These are phyloP conservation scores for Coenonympha arcania DNA, from an alignment of 2,888 invertebrate species.

Conservation along the genomic window DNA sequence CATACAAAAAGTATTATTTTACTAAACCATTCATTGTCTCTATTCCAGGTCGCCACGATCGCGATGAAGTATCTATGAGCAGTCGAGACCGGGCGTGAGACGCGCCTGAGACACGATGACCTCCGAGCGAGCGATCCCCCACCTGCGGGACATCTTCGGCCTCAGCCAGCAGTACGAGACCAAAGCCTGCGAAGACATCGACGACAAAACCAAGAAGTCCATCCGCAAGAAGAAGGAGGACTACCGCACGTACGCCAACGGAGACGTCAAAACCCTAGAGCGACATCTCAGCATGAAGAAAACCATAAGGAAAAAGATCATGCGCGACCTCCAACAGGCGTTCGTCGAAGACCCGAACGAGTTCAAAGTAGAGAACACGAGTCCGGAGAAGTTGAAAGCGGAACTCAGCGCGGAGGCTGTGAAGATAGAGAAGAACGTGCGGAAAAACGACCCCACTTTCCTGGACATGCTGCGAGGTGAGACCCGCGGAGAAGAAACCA, in stretches of 20 bases:
- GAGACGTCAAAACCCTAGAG: conserved; percentile 82
- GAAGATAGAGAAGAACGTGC: conserved; percentile 75
- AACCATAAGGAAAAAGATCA: conserved; percentile 87
- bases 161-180: conserved; percentile 73
- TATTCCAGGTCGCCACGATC: conserved; percentile 61
- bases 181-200: conserved; percentile 64
- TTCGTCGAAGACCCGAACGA: conserved; percentile 82
- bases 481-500: conserved; percentile 61
- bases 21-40: conserved; percentile 30
- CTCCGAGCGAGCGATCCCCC: conserved; percentile 83
- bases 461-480: conserved; percentile 79
- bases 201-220: conserved; percentile 72
- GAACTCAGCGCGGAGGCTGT: conserved; percentile 79
- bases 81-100: conserved; percentile 36
- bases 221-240: conserved; percentile 79
- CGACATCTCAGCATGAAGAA: conserved; percentile 90
- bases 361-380: conserved; percentile 80
- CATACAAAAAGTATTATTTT: no score
- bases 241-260: conserved; percentile 77
- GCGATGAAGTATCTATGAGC: conserved; percentile 63
- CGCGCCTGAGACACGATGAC: conserved; percentile 69
- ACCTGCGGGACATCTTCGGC: conserved; percentile 82
- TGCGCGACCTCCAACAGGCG: conserved; percentile 85
- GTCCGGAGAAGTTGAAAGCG: conserved; percentile 79
- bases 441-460: conserved; percentile 76